phyloP scores from a whole-genome alignment of 1,140 invertebrate species.

The Macrosteles quadrilineatus region DNA sequence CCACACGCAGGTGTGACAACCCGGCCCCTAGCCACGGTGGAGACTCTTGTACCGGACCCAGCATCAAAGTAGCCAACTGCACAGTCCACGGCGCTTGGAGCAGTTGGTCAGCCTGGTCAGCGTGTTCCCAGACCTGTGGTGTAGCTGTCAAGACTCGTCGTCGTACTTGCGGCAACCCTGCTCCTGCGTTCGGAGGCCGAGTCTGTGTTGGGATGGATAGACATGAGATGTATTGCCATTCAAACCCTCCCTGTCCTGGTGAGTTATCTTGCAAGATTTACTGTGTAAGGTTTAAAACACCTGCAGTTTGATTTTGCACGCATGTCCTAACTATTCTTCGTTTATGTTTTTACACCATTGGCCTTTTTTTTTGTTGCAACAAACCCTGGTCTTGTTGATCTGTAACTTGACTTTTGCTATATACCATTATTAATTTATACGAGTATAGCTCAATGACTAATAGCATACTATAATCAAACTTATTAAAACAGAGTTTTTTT shows the following conservation, averaged over 20 bases:
- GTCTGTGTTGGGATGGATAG: slow-evolving; percentile 79
- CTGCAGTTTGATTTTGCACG: too few relatives aligned
- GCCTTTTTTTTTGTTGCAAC: too few relatives aligned
- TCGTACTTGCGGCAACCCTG: slow-evolving; percentile 78
- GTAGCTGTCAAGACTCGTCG: slow-evolving; percentile 77
- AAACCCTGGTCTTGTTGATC: too few relatives aligned
- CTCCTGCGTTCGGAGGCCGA: slow-evolving; percentile 78
- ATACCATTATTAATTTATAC: too few relatives aligned
- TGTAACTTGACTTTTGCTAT: too few relatives aligned
- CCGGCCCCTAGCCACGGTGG: slow-evolving; percentile 81
- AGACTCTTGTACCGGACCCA: slow-evolving; percentile 56
- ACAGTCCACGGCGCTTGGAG: slow-evolving; percentile 87
- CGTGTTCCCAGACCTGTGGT: slow-evolving; percentile 75
- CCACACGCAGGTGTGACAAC: slow-evolving; percentile 76
- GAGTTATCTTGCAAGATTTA: too few relatives aligned
- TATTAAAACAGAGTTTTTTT: too few relatives aligned
- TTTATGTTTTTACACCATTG: too few relatives aligned
- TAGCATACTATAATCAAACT: too few relatives aligned
- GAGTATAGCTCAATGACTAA: too few relatives aligned
- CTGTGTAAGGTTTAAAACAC: too few relatives aligned
- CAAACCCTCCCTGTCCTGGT: slow-evolving; percentile 77
- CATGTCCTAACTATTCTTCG: too few relatives aligned
- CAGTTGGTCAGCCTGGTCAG: slow-evolving; percentile 83
- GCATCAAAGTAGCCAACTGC: slow-evolving; percentile 68
- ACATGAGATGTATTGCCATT: slow-evolving; percentile 73